Percentiles rank a stretch among this genome's conserved stretches.
These are phyloP conservation scores for Myoxocephalus aenaeus DNA, from an alignment of 2,797 vertebrate genomes.

Conservation along the genomic window DNA sequence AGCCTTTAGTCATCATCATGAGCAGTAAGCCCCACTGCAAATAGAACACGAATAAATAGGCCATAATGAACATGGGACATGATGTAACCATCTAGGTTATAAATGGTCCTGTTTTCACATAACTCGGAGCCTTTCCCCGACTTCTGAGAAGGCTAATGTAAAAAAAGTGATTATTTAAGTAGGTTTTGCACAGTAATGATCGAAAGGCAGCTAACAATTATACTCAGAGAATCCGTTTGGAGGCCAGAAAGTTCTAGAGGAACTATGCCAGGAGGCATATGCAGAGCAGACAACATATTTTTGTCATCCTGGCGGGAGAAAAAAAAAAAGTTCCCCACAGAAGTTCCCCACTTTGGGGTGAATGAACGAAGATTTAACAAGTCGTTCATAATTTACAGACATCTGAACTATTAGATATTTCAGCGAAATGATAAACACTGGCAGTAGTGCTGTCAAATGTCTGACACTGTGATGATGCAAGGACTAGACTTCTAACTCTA, in stretches of 20 bases:
- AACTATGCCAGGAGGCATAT: background rate
- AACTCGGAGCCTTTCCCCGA: slow-evolving; percentile 7
- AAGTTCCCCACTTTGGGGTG: background rate
- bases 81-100: slow-evolving; percentile 35
- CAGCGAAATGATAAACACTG: background rate
- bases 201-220: slow-evolving; percentile 5
- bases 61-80: slow-evolving; percentile 23
- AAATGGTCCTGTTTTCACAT: slow-evolving; percentile 21
- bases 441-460: background rate
- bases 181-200: slow-evolving; percentile 12
- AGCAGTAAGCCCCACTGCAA: slow-evolving; percentile 23
- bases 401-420: background rate
- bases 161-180: background rate
- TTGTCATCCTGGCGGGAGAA: background rate
- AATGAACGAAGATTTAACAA: background rate
- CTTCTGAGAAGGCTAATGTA: background rate
- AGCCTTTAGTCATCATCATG: slow-evolving; percentile 3
- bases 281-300: slow-evolving; percentile 5
- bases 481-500: background rate
- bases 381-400: background rate
- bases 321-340: background rate
- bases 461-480: slow-evolving; percentile 20
- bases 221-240: background rate
- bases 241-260: background rate
- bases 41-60: slow-evolving; percentile 40